phyloP scores from a whole-genome alignment of 2,888 invertebrate genomes.

The Dermolepida albohirtum region DNA sequence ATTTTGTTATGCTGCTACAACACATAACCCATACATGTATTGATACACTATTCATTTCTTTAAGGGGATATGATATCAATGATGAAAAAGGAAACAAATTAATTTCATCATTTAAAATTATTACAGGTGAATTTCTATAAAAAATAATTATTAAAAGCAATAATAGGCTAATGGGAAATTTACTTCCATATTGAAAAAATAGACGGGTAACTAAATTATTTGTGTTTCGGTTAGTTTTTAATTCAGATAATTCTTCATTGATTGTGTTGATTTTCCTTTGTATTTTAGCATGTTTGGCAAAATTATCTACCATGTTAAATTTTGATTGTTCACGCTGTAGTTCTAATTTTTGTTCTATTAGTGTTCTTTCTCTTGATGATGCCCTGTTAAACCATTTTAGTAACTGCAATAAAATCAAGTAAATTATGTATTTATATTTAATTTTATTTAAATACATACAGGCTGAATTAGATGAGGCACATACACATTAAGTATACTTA shows the following conservation, averaged over 20 bases:
- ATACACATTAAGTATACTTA: conserved; percentile 67
- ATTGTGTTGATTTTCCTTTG: conserved; percentile 70
- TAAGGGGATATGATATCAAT: conserved; percentile 67
- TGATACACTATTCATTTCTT: conserved; percentile 65
- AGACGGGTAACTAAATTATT: conserved; percentile 51
- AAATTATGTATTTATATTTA: not conserved
- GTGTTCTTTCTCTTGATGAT: conserved; percentile 64
- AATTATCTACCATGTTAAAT: conserved; percentile 71
- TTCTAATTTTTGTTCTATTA: conserved; percentile 63
- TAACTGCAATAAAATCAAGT: conserved; percentile 61
- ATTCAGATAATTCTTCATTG: conserved; percentile 66
- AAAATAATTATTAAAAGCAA: conserved; percentile 63
- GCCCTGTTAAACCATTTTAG: conserved; percentile 67
- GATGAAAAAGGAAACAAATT: conserved; percentile 66
- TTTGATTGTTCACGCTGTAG: conserved; percentile 67
- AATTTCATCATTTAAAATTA: conserved; percentile 63
- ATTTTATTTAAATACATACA: conserved; percentile 61
- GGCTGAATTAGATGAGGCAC: conserved; percentile 67
- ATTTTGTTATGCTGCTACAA: conserved; percentile 64
- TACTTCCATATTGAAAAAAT: conserved; percentile 61
- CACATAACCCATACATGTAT: conserved; percentile 69
- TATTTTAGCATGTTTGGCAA: conserved; percentile 71
- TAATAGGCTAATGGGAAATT: conserved; percentile 59
- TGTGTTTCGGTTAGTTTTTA: conserved; percentile 50
- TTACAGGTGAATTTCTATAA: conserved; percentile 65